phyloP scores from a whole-genome alignment of 2,113 vertebrate species.

The Oenanthe melanoleuca region DNA sequence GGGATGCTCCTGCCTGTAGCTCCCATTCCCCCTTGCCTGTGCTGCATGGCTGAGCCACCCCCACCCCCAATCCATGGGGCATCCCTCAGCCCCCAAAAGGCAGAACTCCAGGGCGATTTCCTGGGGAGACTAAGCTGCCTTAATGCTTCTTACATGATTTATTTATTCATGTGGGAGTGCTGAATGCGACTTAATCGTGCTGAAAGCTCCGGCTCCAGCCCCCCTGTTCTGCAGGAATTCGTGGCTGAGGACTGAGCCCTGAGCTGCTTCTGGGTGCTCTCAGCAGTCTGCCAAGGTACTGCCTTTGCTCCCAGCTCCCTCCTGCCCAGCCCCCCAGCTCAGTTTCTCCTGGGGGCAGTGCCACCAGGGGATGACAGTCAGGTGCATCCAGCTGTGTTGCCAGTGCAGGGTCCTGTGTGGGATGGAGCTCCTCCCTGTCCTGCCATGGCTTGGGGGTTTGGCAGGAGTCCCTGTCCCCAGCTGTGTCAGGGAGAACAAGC shows the following conservation, averaged over 20 bases:
- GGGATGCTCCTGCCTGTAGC: not conserved
- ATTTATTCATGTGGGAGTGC: conserved; percentile 41
- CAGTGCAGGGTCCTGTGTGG: fast-evolving
- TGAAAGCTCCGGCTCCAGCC: conserved; percentile 2
- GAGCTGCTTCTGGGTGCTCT: fast-evolving
- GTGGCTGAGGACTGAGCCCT: fast-evolving
- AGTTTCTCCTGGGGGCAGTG: not conserved
- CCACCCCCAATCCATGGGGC: not conserved
- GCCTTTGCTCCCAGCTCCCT: not conserved
- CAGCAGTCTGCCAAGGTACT: not conserved
- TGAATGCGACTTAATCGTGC: not conserved
- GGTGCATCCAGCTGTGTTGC: not conserved
- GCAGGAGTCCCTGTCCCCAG: not conserved
- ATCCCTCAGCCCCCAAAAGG: conserved; percentile 35
- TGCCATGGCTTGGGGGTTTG: not conserved
- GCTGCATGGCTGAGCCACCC: not conserved
- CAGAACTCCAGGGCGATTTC: conserved; percentile 17
- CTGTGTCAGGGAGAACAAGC: not conserved
- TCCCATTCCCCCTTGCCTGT: not conserved
- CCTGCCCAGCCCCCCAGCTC: not conserved
- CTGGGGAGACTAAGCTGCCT: conserved; percentile 37
- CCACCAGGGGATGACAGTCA: not conserved
- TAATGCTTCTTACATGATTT: conserved; percentile 62
- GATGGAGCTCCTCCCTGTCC: not conserved
- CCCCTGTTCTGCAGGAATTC: not conserved